These are phyloP conservation scores for Hipparchia sbordonii DNA, from an alignment of 2,888 invertebrate species.

Conservation along the genomic window DNA sequence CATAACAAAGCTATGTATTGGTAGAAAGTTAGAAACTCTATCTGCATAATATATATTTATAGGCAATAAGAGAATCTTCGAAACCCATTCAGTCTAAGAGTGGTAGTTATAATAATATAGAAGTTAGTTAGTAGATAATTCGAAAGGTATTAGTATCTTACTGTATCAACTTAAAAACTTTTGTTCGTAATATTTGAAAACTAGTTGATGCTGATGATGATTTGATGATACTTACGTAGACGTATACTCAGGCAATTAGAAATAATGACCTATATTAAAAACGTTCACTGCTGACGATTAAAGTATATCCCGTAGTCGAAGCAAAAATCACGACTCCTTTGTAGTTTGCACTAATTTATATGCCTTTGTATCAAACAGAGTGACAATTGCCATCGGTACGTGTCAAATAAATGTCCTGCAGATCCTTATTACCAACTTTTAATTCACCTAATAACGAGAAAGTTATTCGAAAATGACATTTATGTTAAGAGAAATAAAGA, in stretches of 20 bases:
- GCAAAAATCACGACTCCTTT: constrained; percentile 63
- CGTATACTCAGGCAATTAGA: neutral
- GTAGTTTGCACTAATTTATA: constrained; percentile 47
- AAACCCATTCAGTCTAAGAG: too few species aligned
- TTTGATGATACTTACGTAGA: too few species aligned
- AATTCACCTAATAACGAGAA: neutral
- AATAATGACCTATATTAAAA: constrained; percentile 10
- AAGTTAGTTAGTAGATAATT: too few species aligned
- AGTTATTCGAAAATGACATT: constrained; percentile 21
- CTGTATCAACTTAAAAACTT: too few species aligned
- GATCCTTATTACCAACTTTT: constrained; percentile 51
- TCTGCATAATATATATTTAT: too few species aligned
- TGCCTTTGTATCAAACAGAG: constrained; percentile 52
- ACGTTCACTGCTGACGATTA: constrained; percentile 38
- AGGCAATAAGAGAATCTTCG: too few species aligned
- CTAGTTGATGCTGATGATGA: too few species aligned
- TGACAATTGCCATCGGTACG: constrained; percentile 70
- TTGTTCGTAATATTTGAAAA: too few species aligned
- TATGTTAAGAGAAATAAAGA: constrained; percentile 11
- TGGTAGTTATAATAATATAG: too few species aligned
- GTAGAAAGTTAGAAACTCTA: too few species aligned
- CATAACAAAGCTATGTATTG: too few species aligned
- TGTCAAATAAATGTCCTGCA: constrained; percentile 73
- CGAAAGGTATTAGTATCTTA: too few species aligned
- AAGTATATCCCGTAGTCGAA: constrained; percentile 59